These are phyloP conservation scores for Harpegnathos saltator DNA, from an alignment of 1,140 invertebrate genomes.

Conservation along the genomic window DNA sequence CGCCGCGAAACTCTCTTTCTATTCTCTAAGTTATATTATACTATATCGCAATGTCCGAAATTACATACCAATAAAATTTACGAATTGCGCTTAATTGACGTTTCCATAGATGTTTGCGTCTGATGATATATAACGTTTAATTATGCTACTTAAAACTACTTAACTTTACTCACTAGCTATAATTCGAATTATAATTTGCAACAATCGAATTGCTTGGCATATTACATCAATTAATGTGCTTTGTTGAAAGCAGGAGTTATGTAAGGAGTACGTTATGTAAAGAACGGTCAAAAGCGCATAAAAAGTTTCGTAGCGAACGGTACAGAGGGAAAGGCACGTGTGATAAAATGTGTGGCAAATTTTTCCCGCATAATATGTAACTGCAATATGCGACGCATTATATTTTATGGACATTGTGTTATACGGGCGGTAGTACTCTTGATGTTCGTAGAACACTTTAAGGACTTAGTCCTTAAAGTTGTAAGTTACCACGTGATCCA, in stretches of 20 bases:
- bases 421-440: neutral
- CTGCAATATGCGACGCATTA: conserved; percentile 2
- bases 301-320: neutral
- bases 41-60: neutral
- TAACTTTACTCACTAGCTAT: no score
- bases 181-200: no score
- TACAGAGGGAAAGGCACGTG: neutral
- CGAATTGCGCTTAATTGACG: neutral
- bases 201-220: neutral
- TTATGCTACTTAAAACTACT: conserved; percentile 20
- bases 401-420: neutral
- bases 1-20: neutral
- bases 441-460: conserved; percentile 4
- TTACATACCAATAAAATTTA: neutral
- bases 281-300: neutral
- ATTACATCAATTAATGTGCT: conserved; percentile 1
- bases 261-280: no score
- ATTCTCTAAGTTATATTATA: neutral
- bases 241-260: neutral
- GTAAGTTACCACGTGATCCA: neutral
- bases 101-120: neutral
- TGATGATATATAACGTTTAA: conserved; percentile 2
- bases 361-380: neutral
- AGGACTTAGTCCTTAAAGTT: neutral
- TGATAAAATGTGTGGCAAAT: neutral